Evolutionary conservation across 2,797 vertebrate genomes (phyloP).

Genomic region (Sebastes ruberrimus): DNA sequence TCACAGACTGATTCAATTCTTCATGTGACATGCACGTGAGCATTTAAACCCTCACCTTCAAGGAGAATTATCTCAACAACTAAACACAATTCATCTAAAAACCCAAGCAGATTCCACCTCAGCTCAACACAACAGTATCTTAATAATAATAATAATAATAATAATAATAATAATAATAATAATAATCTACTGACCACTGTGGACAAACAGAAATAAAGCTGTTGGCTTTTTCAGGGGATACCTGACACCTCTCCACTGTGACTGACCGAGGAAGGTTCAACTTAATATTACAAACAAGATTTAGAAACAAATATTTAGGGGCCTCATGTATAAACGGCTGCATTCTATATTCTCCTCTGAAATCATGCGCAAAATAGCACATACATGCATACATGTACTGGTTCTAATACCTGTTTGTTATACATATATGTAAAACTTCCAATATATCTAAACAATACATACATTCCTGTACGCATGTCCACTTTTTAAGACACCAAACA

Average conservation of each 20-base stretch:
- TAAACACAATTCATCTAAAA: neutral
- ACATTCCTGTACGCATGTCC: neutral
- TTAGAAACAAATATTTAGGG: neutral
- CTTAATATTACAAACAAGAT: neutral
- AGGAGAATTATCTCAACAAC: neutral
- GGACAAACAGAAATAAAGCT: neutral
- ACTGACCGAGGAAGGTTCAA: neutral
- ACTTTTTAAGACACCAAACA: neutral
- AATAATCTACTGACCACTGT: neutral
- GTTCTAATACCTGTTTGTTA: neutral
- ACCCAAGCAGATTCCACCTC: neutral
- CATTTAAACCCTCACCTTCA: neutral
- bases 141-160: no score
- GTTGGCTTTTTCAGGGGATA: neutral
- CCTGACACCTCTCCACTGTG: no score
- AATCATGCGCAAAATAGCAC: slow-evolving; percentile 5
- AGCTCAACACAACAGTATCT: no score
- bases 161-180: no score
- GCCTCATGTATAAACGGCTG: slow-evolving; percentile 43
- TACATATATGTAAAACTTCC: neutral
- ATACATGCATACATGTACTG: neutral
- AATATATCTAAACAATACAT: neutral
- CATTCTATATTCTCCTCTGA: slow-evolving; percentile 1
- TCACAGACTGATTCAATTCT: neutral
- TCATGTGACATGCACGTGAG: slow-evolving; percentile 7